Base-by-base conservation (phyloP, 2,797 vertebrate genomes). In the Strix occidentalis region DNA sequence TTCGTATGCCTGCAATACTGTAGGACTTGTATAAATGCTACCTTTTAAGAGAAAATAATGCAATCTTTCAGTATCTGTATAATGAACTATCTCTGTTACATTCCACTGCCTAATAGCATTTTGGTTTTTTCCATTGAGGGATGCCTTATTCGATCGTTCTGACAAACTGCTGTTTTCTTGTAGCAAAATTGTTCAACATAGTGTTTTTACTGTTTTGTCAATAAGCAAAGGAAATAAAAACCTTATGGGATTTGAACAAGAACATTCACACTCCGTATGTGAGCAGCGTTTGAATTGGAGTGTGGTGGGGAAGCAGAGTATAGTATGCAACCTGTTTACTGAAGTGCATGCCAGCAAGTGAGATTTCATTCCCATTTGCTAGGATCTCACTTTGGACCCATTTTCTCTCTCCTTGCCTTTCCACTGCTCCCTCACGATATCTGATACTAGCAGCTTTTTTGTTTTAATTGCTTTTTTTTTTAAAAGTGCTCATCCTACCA, bases 241-340 rank as follows among this genome's bases (percentile, higher is more conserved):
- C 89, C 75, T 98, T 95, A 96, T 78, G 85, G 94, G 97, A 95
- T 94, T 97, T 96, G 94, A 95, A 74, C 82, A 89, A 91, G 96
- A 97, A 95, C 79, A 92, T 97, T 97, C 95, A 96, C 96, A 96
- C 97, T 96, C 95, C 90, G 84, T 97, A 97, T 97, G 97, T 96
- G 97, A 96, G 97, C 93, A 75, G 96, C 19, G 69, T 97, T 97
- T 93, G 96, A 97, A 97, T 93, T 95, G 92, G 90, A 97, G 74
- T 75, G 82, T 92, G 90, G 82, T 95, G 79, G 72, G 77, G 75
- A 96, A 96, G 81, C 88, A 87, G 92, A 85, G 72, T 48, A 25
- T 48, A 91, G 89, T 78, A 56, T 69, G 91, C 91, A 86, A 86
- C 82, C 85, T 96, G 81, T 92, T 88, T 92, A 92, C 91, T 61